Conservation (phyloP, 2,888 invertebrate genomes). For the Arrhopalites spinosus region DNA sequence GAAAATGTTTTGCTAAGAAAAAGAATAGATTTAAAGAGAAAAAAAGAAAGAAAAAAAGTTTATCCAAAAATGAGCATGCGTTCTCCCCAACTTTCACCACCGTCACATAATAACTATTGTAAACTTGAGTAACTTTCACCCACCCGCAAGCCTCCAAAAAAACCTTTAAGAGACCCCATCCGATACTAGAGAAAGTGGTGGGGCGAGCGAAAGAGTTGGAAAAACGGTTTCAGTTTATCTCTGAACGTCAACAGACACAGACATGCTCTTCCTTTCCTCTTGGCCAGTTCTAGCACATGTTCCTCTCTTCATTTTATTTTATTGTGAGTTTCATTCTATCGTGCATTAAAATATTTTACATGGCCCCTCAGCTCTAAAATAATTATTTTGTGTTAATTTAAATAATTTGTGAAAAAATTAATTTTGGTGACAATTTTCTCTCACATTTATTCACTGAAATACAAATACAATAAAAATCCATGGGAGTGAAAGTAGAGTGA, state of each 20-base stretch:
- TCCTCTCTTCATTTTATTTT: neutral
- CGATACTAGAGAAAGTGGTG: neutral
- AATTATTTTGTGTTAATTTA: neutral
- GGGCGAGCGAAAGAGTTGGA: neutral
- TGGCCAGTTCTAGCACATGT: neutral
- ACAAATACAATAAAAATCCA: neutral
- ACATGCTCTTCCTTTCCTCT: neutral
- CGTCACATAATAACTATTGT: neutral
- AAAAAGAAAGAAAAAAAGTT: neutral
- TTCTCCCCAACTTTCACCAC: neutral
- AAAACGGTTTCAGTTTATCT: conserved; percentile 19
- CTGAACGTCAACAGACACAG: conserved; percentile 9
- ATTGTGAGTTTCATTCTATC: too few species aligned
- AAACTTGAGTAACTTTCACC: too few species aligned
- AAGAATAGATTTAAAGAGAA: neutral
- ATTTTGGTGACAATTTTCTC: neutral
- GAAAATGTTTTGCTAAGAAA: neutral
- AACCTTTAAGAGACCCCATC: neutral
- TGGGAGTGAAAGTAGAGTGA: neutral
- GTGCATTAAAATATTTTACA: too few species aligned
- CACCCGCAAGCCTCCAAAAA: neutral
- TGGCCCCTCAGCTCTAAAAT: neutral
- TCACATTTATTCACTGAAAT: neutral
- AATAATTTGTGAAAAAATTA: neutral
- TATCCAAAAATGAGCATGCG: neutral